A percentile compares a stretch with the other conserved stretches of the same genome.
These are phyloP conservation scores for Holothuria leucospilota DNA, from an alignment of 53 echinoderm and acorn worm genomes.

Conservation along the genomic window DNA sequence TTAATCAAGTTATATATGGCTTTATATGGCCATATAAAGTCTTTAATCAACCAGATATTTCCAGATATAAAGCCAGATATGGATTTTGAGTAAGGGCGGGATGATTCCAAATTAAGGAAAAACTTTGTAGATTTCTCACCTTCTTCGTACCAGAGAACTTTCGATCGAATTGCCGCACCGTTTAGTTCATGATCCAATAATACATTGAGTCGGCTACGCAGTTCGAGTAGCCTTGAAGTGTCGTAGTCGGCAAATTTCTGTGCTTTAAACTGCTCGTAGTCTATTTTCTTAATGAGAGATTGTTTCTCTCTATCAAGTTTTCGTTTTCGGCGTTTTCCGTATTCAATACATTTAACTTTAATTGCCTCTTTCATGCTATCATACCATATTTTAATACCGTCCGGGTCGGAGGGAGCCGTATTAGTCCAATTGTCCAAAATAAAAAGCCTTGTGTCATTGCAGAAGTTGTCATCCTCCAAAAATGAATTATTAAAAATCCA, in stretches of 20 bases:
- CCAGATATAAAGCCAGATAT: too few relatives aligned
- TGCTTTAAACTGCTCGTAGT: background rate
- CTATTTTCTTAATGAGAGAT: background rate
- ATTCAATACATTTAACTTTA: background rate
- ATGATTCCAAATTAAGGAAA: too few relatives aligned
- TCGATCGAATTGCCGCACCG: slow-evolving; percentile 2
- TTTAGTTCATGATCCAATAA: background rate
- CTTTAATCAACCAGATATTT: too few relatives aligned
- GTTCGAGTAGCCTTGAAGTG: background rate
- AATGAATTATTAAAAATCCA: background rate
- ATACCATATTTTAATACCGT: background rate
- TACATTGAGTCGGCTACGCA: background rate
- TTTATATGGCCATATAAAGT: too few relatives aligned
- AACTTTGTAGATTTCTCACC: slow-evolving; percentile 7
- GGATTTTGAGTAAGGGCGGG: too few relatives aligned
- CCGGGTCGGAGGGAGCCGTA: background rate
- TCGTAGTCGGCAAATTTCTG: background rate
- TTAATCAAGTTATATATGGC: too few relatives aligned
- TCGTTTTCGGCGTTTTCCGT: background rate
- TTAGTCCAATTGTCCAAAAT: background rate
- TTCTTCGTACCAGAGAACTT: slow-evolving; percentile 1
- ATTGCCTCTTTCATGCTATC: background rate
- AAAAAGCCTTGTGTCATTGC: background rate
- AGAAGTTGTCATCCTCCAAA: background rate
- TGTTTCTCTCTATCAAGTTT: background rate